Conservation (phyloP, 2,113 vertebrate genomes). For the Tinamus guttatus region DNA sequence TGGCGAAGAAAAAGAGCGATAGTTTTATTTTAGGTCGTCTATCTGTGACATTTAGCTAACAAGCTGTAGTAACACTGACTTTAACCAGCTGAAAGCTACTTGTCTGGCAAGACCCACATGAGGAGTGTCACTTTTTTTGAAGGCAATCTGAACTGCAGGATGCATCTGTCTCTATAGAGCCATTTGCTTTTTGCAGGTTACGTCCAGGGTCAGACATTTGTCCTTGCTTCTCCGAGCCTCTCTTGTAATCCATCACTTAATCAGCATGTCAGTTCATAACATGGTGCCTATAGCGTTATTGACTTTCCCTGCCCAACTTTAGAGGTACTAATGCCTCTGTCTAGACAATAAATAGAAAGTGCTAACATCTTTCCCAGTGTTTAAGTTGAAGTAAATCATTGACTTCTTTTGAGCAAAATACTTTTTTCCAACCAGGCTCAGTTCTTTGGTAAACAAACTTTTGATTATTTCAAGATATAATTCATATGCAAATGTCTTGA, state of each 20-base stretch:
- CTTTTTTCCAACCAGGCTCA: not conserved
- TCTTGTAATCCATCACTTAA: not conserved
- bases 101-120: not conserved
- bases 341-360: not conserved
- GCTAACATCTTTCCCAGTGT: rapidly evolving
- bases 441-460: not conserved
- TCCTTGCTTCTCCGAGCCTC: not conserved
- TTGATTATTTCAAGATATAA: not conserved
- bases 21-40: not conserved
- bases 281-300: not conserved
- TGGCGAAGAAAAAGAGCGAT: not conserved
- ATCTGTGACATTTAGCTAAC: not conserved
- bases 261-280: not conserved
- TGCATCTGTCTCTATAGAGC: not conserved
- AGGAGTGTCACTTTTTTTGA: not conserved
- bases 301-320: not conserved
- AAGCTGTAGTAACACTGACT: not conserved
- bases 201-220: not conserved
- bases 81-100: not conserved
- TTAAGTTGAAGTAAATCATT: not conserved
- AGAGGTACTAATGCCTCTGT: not conserved
- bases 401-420: not conserved
- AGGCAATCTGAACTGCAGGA: not conserved
- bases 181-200: not conserved
- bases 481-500: not conserved